A percentile compares a stretch with the other conserved stretches of the same genome.
Conservation (phyloP, 2,888 invertebrate species). For the Nesidiocoris tenuis region DNA sequence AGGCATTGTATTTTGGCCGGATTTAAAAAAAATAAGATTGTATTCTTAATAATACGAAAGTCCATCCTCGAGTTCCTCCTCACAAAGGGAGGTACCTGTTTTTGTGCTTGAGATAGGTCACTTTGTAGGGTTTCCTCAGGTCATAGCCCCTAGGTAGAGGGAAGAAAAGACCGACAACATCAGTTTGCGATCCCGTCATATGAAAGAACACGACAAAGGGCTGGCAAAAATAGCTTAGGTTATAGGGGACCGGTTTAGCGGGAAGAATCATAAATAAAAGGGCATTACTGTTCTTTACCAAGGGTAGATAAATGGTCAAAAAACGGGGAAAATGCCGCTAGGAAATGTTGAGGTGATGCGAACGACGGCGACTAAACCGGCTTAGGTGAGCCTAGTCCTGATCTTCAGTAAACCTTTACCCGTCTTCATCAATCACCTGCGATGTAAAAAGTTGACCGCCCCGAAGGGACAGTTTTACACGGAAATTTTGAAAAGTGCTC, state of each 20-base stretch:
- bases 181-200: background rate
- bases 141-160: no score
- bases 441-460: background rate
- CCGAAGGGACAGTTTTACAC: background rate
- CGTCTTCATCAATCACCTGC: slow-evolving; percentile 36
- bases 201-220: background rate
- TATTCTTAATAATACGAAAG: no score
- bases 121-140: no score
- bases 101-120: no score
- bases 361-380: slow-evolving; percentile 33
- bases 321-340: background rate
- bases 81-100: no score
- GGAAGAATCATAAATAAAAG: slow-evolving; percentile 32
- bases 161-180: no score
- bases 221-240: background rate
- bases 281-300: slow-evolving; percentile 29
- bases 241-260: background rate
- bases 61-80: no score
- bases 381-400: slow-evolving; percentile 23
- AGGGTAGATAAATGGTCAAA: slow-evolving; percentile 35
- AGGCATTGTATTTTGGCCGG: no score
- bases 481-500: no score
- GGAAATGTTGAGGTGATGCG: slow-evolving; percentile 16
- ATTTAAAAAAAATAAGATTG: no score
- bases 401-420: background rate